These are phyloP conservation scores for Poicephalus meyeri DNA, from an alignment of 2,113 vertebrate species.

Conservation along the genomic window DNA sequence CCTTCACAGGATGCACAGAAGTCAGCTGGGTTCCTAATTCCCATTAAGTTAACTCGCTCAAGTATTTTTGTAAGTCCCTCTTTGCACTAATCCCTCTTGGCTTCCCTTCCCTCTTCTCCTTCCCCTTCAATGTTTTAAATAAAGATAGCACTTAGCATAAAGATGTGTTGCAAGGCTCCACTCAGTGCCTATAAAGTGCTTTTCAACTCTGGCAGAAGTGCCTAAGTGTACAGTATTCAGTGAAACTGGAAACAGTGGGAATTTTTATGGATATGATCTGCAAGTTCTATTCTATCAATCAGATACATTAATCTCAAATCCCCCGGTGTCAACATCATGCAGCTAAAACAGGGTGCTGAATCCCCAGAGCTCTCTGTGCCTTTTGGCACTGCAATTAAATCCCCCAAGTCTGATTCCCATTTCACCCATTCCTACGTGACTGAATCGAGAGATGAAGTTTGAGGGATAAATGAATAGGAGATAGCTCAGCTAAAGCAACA, in stretches of 20 bases:
- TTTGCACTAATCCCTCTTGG: constrained; percentile 27
- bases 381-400: constrained; percentile 30
- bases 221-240: neutral
- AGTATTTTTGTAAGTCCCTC: constrained; percentile 19
- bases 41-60: neutral
- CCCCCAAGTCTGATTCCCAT: constrained; percentile 3
- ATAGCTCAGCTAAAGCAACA: neutral
- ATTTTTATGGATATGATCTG: constrained; percentile 6
- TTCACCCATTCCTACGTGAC: constrained; percentile 37
- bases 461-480: neutral
- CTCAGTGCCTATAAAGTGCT: constrained; percentile 33
- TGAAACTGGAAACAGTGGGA: neutral
- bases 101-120: neutral
- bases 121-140: constrained; percentile 35
- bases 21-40: neutral
- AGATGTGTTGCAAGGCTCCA: constrained; percentile 3
- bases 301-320: neutral
- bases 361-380: neutral
- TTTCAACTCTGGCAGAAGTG: constrained; percentile 13
- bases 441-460: constrained; percentile 3
- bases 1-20: neutral
- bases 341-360: neutral
- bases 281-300: neutral
- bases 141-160: constrained; percentile 29
- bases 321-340: neutral